phyloP scores from a whole-genome alignment of 2,797 vertebrate genomes.

The Chelmon rostratus region DNA sequence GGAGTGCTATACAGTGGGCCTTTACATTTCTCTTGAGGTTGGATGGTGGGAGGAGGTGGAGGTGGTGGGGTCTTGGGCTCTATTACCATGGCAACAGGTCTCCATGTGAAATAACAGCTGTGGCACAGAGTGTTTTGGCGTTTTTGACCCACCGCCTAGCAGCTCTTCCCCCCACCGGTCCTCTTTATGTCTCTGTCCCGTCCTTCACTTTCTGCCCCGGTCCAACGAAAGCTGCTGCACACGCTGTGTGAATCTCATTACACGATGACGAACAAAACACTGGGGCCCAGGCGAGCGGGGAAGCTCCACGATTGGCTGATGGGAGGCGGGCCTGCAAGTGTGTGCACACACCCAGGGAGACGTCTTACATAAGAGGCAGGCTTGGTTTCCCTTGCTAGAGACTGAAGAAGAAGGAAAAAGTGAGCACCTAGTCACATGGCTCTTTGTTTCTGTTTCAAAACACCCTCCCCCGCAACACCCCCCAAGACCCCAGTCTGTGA shows the following conservation, averaged over 20 bases:
- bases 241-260: conserved; percentile 61
- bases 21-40: conserved; percentile 10
- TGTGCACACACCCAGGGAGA: conserved; percentile 46
- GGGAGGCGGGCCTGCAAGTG: conserved; percentile 25
- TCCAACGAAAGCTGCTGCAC: conserved; percentile 35
- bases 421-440: conserved; percentile 2
- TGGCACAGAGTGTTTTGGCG: conserved; percentile 58
- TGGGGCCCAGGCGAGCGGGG: conserved; percentile 19
- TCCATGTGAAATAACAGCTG: conserved; percentile 62
- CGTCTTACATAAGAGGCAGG: conserved; percentile 73
- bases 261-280: conserved; percentile 53
- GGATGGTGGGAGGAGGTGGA: conserved; percentile 5
- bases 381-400: conserved; percentile 31
- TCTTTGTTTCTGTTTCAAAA: conserved; percentile 39
- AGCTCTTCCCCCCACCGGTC: background rate
- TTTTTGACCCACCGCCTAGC: conserved; percentile 42
- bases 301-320: conserved; percentile 63
- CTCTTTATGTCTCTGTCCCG: conserved; percentile 42
- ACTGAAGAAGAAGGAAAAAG: conserved; percentile 26
- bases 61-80: conserved; percentile 22
- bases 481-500: conserved; percentile 8
- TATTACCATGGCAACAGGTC: conserved; percentile 64
- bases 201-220: conserved; percentile 29
- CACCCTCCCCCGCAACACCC: background rate
- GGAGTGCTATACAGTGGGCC: background rate